These are phyloP conservation scores for Cantharis lateralis DNA, from an alignment of 2,888 invertebrate species.

Conservation along the genomic window DNA sequence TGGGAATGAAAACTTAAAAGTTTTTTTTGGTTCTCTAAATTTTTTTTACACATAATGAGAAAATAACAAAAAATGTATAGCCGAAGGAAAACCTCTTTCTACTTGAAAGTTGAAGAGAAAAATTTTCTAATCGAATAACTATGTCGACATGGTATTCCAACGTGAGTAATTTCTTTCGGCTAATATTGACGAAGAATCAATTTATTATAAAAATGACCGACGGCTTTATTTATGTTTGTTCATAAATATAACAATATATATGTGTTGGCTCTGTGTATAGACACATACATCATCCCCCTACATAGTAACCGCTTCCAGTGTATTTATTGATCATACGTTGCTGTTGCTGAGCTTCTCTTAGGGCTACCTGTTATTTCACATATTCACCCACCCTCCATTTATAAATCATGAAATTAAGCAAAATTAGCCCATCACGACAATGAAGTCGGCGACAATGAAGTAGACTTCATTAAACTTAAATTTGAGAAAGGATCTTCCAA, in stretches of 20 bases:
- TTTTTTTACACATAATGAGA: neutral
- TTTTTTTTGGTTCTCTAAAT: too few relatives aligned
- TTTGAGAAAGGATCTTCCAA: neutral
- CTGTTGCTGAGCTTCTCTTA: neutral
- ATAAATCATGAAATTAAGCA: neutral
- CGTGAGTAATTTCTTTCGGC: neutral
- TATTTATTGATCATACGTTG: neutral
- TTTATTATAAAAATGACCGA: neutral
- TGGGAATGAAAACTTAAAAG: too few relatives aligned
- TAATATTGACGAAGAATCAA: neutral
- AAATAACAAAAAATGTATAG: neutral
- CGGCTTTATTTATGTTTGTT: neutral
- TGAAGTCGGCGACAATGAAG: too few relatives aligned
- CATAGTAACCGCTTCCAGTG: neutral
- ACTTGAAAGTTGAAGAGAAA: neutral
- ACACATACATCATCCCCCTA: neutral
- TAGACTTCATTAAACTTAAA: neutral
- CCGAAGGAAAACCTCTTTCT: neutral
- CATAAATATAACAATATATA: neutral
- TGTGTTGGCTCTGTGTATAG: neutral
- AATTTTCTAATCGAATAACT: neutral
- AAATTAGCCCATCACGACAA: neutral
- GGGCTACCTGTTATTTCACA: neutral
- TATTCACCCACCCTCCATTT: neutral
- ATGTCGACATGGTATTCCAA: neutral